Evolutionary conservation across 2,797 vertebrate genomes (phyloP), one percentile per base, ranked within the genome.

Genomic region (Microtus obscurus): DNA sequence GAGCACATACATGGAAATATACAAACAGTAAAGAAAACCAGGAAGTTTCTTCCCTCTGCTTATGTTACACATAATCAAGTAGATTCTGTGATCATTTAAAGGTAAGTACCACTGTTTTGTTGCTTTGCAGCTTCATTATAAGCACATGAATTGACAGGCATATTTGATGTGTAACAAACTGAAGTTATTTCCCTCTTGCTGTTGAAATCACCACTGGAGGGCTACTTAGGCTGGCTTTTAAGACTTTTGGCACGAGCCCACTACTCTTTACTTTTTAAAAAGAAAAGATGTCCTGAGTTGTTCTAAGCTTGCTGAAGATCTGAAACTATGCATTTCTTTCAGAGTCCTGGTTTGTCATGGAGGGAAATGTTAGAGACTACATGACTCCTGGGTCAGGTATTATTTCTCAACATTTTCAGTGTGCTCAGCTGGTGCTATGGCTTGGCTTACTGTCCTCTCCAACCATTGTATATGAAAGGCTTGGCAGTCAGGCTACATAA

Each of bases 61-160:
- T 81, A 69, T 27, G 96, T 94, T 81, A 88, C 5, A 93, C 79
- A 91, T 67, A 81, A 85, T 21, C 25, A 92, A 87, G 34, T 27
- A 65, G 67, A 31, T 56, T 13, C 25, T 77, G 2, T 67, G 79
- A 87, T 65, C 29, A 43, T 87, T 83, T 43, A 71, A 85, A 89
- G 56, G 43, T 76, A 87, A 95, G 82, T 65, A 4, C 80, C 7
- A 25, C 40, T 1, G 21, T 85, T 51, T 37, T 89, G 23, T 88
- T 93, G 8, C 74, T 89, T 73, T 56, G 79, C 79, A 71, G 61
- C 51, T 80, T 53, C 27, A 19, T 59, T 73, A 79, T 56, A 61
- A 56, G 88, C 37, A 82, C 16, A 59, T 4, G 27, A 67, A 78
- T 91, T 92, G 74, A 65, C 71, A 82, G 43, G 65, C 23, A 23